Conservation (phyloP, 2,797 vertebrate genomes). For the Tragelaphus oryx region DNA sequence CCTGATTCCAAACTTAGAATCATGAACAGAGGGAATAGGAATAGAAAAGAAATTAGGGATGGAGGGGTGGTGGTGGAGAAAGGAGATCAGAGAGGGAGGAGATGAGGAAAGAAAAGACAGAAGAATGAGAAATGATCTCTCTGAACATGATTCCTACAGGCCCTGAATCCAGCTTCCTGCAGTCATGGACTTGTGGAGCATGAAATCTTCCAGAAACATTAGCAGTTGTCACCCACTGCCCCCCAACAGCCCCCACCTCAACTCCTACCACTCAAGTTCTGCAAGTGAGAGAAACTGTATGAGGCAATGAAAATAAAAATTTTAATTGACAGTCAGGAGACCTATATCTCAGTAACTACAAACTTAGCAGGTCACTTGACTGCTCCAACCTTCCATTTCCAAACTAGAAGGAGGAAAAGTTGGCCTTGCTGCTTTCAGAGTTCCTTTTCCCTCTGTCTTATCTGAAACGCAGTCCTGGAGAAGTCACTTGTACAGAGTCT, state of each 20-base stretch:
- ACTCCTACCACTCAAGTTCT: not conserved
- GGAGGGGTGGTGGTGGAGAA: not conserved
- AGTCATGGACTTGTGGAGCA: not conserved
- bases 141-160: not conserved
- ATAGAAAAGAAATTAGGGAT: not conserved
- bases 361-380: not conserved
- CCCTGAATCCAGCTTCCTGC: not conserved
- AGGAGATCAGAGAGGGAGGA: not conserved
- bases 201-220: not conserved
- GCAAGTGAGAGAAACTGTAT: not conserved
- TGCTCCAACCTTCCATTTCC: not conserved
- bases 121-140: not conserved
- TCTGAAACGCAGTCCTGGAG: not conserved
- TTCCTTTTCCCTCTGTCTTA: not conserved
- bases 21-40: not conserved
- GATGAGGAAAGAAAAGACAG: not conserved
- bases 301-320: not conserved
- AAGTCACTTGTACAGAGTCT: not conserved
- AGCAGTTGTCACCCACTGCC: not conserved
- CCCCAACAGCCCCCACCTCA: fast-evolving
- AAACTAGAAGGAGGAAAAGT: not conserved
- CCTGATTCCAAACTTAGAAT: slow-evolving; percentile 30
- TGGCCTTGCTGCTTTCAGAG: not conserved
- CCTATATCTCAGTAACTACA: not conserved
- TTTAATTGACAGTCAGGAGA: not conserved